Conservation (phyloP, 2,113 vertebrate species). For the Myotis brandtii region DNA sequence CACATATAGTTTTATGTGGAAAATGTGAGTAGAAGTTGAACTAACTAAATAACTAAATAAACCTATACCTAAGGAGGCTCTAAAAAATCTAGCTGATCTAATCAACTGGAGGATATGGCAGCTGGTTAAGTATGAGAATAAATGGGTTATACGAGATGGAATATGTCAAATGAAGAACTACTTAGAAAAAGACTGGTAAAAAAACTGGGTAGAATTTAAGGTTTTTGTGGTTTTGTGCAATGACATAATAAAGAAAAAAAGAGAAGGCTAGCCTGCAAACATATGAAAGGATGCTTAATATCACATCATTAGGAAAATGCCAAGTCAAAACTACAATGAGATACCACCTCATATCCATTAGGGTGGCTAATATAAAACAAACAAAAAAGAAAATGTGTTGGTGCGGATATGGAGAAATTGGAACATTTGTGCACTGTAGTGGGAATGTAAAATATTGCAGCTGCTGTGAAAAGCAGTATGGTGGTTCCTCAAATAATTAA, state of each 20-base stretch:
- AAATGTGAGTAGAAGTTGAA: conserved; percentile 26
- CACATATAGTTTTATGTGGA: conserved; percentile 7
- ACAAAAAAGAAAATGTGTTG: neutral
- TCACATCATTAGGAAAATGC: neutral
- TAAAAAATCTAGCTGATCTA: neutral
- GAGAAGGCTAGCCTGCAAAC: neutral
- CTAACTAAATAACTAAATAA: neutral
- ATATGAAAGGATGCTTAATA: neutral
- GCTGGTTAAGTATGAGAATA: neutral
- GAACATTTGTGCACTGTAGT: neutral
- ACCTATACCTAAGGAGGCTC: neutral
- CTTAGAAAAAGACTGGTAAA: neutral
- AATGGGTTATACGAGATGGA: neutral
- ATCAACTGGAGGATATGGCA: neutral
- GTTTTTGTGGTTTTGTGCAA: neutral
- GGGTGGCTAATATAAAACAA: neutral
- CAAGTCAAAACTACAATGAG: neutral
- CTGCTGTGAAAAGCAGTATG: neutral
- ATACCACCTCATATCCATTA: neutral
- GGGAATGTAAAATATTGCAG: neutral
- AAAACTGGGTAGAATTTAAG: neutral
- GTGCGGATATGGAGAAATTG: neutral
- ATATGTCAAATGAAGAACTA: neutral
- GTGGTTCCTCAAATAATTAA: neutral
- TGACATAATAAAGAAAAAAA: neutral